Percentiles rank a stretch among this genome's conserved stretches.
Evolutionary conservation across 2,888 invertebrate genomes (phyloP).

Genomic region (Stomorhina lunata): DNA sequence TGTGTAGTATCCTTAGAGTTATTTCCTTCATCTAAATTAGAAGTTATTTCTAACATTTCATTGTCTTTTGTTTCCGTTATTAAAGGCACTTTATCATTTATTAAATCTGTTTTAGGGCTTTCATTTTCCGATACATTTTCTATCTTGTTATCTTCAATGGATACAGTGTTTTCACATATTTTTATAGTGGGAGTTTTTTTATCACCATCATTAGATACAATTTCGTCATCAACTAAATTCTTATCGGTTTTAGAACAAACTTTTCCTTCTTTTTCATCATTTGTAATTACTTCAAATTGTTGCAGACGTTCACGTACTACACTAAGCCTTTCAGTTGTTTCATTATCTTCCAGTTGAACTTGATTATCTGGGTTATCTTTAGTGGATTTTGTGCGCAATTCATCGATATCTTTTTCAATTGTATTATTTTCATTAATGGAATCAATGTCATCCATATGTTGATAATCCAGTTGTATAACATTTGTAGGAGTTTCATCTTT

Average conservation of each 20-base stretch:
- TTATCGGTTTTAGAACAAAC: neutral
- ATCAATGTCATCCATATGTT: conserved; percentile 33
- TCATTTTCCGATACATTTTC: conserved; percentile 42
- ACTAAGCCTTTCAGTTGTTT: conserved; percentile 71
- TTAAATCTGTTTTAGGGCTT: conserved; percentile 17
- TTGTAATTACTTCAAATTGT: conserved; percentile 74
- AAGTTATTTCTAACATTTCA: conserved; percentile 44
- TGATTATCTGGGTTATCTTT: conserved; percentile 48
- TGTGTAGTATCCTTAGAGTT: neutral
- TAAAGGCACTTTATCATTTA: conserved; percentile 66
- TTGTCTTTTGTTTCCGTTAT: conserved; percentile 62
- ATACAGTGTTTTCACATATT: neutral
- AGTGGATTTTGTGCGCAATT: conserved; percentile 57
- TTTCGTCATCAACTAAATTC: neutral
- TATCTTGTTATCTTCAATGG: conserved; percentile 31
- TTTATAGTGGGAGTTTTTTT: neutral
- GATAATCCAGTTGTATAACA: neutral
- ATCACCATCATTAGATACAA: neutral
- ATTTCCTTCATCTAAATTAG: conserved; percentile 8
- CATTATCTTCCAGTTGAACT: conserved; percentile 64
- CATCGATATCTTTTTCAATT: conserved; percentile 41
- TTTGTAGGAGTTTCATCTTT: conserved; percentile 14
- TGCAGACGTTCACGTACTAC: conserved; percentile 75
- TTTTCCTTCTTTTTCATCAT: conserved; percentile 64
- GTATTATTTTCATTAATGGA: conserved; percentile 18